A percentile compares a stretch with the other conserved stretches of the same genome.
Evolutionary conservation across 2,797 vertebrate genomes (phyloP).

Genomic region (Australoheros facetus): DNA sequence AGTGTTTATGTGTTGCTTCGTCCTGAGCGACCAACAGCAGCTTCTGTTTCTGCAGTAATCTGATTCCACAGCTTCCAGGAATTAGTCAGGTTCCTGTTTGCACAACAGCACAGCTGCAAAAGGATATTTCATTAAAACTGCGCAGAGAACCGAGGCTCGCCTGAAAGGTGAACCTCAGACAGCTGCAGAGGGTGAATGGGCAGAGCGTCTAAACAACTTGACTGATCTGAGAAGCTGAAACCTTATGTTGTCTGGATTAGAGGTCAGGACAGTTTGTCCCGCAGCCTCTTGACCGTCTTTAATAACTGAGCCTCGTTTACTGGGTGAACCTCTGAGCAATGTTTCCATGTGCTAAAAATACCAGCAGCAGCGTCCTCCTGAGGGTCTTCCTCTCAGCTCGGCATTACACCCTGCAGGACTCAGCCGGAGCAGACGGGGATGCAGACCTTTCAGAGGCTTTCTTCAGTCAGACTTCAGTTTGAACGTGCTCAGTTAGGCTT

Average conservation of each 20-base stretch:
- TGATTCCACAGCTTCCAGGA: constrained; percentile 37
- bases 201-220: background rate
- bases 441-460: constrained; percentile 5
- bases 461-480: background rate
- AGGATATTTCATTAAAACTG: background rate
- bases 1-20: constrained; percentile 17
- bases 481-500: background rate
- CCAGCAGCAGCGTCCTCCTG: constrained; percentile 9
- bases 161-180: background rate
- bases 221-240: background rate
- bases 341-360: constrained; percentile 80
- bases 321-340: constrained; percentile 66
- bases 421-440: constrained; percentile 31
- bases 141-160: rapidly evolving
- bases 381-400: constrained; percentile 20
- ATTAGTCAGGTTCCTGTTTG: constrained; percentile 2
- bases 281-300: constrained; percentile 3
- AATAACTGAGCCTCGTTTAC: constrained; percentile 32
- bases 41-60: constrained; percentile 37
- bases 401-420: constrained; percentile 32
- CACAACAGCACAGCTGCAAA: background rate
- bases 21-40: background rate
- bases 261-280: constrained; percentile 37
- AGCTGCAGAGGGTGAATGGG: background rate
- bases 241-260: background rate